Evolutionary conservation across 2,113 vertebrate genomes (phyloP), one percentile per base, ranked within the genome.

Genomic region (Peromyscus leucopus): DNA sequence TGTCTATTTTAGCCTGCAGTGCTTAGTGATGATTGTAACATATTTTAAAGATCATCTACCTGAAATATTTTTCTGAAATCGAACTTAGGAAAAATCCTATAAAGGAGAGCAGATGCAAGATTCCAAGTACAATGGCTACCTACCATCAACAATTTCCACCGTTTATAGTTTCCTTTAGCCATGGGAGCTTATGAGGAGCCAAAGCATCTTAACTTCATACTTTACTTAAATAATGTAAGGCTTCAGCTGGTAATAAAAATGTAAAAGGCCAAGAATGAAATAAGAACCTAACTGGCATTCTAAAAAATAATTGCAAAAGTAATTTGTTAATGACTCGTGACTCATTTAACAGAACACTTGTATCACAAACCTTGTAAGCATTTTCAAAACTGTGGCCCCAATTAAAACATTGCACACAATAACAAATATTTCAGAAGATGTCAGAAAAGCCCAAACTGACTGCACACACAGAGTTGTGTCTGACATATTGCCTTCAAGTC

Each of bases 401-500:
- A 92, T 96, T 90, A 97, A 91, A 94, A 72, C 1, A 31, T 94
- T 96, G 87, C 57, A 76, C 21, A 95, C 36, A 87, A 80, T 69
- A 94, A 97, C 72, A 93, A 92, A 96, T 97, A 88, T 90, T 92
- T 36, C 22, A 91, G 74, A 97, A 98, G 97, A 96, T 93, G 75
- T 24, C 22, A 55, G 96, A 87, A 90, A 98, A 36, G 11, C 94
- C 51, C 79, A 92, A 82, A 92, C 94, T 93, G 86, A 78, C 17
- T 74, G 59, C 83, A 95, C 55, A 96, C 95, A 93, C 90, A 97
- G 89, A 87, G 85, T 96, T 96, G 46, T 90, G 61, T 86, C 95
- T 84, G 76, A 96, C 87, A 89, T 87, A 95, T 91, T 98, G 74
- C 96, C 96, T 97, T 96, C 61, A 93, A 96, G 94, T 74, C 84